Conservation (phyloP, 1,140 invertebrate genomes). For the Drosophila ercepeae region DNA sequence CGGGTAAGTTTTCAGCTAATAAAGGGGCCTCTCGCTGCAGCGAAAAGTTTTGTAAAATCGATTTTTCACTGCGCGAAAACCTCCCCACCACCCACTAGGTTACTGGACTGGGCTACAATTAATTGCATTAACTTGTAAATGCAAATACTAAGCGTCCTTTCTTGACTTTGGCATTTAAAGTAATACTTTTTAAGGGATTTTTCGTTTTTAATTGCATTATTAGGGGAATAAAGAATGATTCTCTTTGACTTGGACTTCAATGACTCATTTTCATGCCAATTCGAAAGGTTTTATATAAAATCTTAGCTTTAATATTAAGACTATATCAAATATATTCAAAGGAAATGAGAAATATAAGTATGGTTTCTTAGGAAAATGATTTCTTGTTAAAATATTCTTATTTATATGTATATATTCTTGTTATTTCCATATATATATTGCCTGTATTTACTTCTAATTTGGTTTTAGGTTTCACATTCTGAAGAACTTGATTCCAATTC, state of each 20-base stretch:
- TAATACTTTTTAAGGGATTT: neutral
- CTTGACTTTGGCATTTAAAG: neutral
- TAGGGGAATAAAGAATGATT: neutral
- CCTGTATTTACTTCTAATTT: too few relatives aligned
- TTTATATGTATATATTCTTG: too few relatives aligned
- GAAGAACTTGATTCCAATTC: too few relatives aligned
- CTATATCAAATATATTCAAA: too few relatives aligned
- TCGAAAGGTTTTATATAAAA: neutral
- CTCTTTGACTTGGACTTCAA: neutral
- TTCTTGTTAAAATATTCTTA: too few relatives aligned
- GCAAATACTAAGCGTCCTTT: neutral
- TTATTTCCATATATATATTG: too few relatives aligned
- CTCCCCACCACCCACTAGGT: neutral
- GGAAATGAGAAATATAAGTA: too few relatives aligned
- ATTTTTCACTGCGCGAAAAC: conserved; percentile 54
- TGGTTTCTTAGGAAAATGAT: too few relatives aligned
- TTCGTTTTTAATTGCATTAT: neutral
- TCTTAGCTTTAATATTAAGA: too few relatives aligned
- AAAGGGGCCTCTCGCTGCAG: conserved; percentile 22
- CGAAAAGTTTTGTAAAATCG: conserved; percentile 58
- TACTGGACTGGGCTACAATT: conserved; percentile 23
- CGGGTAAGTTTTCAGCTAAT: conserved; percentile 19
- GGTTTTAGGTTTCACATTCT: too few relatives aligned
- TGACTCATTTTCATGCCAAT: neutral
- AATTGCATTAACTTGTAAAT: conserved; percentile 29